These are phyloP conservation scores for Allobates femoralis DNA, from an alignment of 2,797 vertebrate genomes.

Conservation along the genomic window DNA sequence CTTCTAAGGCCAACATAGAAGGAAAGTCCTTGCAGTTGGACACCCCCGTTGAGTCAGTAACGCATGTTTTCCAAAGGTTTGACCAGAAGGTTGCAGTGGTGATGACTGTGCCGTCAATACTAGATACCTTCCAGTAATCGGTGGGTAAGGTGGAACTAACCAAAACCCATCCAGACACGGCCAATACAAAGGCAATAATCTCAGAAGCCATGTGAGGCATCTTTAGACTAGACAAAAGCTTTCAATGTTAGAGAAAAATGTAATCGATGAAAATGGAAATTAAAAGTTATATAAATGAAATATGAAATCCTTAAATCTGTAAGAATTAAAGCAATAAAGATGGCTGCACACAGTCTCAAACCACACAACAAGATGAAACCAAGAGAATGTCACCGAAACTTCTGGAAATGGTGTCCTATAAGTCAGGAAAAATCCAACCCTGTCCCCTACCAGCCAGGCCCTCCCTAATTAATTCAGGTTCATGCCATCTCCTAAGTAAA, in stretches of 20 bases:
- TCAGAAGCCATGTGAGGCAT: conserved; percentile 84
- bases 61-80: conserved; percentile 95
- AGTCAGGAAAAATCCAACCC: conserved; percentile 41
- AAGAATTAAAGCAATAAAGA: neutral
- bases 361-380: neutral
- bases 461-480: conserved; percentile 49
- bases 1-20: conserved; percentile 92
- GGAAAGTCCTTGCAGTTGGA: conserved; percentile 97
- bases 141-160: conserved; percentile 91
- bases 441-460: neutral
- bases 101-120: conserved; percentile 91
- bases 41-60: conserved; percentile 95
- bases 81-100: conserved; percentile 94
- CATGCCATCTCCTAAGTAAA: conserved; percentile 21
- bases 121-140: conserved; percentile 96
- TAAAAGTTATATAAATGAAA: neutral
- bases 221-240: neutral
- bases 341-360: neutral
- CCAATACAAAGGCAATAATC: conserved; percentile 86
- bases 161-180: conserved; percentile 89
- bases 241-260: neutral
- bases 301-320: neutral
- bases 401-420: neutral
- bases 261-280: neutral
- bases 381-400: neutral